These are phyloP conservation scores for Drosophila eugracilis DNA, from an alignment of 1,140 invertebrate genomes.

Conservation along the genomic window DNA sequence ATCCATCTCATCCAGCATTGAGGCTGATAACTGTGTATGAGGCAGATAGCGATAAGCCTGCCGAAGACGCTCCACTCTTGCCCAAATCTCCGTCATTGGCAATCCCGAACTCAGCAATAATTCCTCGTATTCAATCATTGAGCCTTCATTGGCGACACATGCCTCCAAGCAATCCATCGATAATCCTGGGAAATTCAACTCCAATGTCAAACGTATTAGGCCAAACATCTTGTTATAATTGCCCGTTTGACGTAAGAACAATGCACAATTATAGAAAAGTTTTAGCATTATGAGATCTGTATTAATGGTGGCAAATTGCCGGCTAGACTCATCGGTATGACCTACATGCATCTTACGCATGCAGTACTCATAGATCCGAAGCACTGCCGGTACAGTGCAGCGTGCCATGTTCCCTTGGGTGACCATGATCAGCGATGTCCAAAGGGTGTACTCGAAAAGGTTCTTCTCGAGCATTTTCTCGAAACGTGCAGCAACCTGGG, in stretches of 20 bases:
- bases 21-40: slow-evolving; percentile 55
- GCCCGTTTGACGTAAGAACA: slow-evolving; percentile 89
- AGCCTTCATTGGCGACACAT: slow-evolving; percentile 85
- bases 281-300: slow-evolving; percentile 85
- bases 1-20: slow-evolving; percentile 31
- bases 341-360: slow-evolving; percentile 86
- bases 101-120: slow-evolving; percentile 87
- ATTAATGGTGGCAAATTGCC: slow-evolving; percentile 13
- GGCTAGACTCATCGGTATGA: slow-evolving; percentile 9
- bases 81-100: slow-evolving; percentile 89
- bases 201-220: slow-evolving; percentile 87
- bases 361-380: slow-evolving; percentile 86
- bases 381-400: slow-evolving; percentile 86
- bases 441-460: slow-evolving; percentile 86
- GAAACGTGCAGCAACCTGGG: slow-evolving; percentile 84
- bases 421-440: slow-evolving; percentile 87
- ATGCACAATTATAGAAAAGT: slow-evolving; percentile 87
- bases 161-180: slow-evolving; percentile 84
- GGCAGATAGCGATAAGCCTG: slow-evolving; percentile 88
- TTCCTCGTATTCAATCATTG: slow-evolving; percentile 88
- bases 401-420: slow-evolving; percentile 87
- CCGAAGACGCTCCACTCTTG: slow-evolving; percentile 88
- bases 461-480: slow-evolving; percentile 85
- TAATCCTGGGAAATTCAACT: slow-evolving; percentile 86
- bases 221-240: slow-evolving; percentile 89